Conservation (phyloP, 2,113 vertebrate genomes). For the Mirounga angustirostris region DNA sequence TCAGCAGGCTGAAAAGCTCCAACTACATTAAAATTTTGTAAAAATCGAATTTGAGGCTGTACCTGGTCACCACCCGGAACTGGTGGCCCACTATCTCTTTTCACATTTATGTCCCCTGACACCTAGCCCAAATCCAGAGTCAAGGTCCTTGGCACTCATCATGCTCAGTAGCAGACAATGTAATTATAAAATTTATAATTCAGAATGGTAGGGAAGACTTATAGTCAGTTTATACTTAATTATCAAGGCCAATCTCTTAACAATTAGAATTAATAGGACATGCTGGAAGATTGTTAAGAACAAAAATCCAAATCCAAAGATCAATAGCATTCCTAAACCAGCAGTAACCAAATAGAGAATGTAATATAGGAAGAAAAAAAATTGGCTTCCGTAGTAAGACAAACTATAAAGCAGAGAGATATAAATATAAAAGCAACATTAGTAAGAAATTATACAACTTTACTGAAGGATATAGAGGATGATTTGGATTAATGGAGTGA, state of each 20-base stretch:
- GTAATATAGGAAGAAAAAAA: background rate
- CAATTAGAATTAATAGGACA: constrained; percentile 35
- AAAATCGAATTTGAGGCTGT: background rate
- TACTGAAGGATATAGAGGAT: background rate
- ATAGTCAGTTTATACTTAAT: constrained; percentile 27
- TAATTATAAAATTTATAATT: constrained; percentile 3
- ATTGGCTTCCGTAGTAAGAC: background rate
- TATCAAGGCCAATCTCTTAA: constrained; percentile 25
- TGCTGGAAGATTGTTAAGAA: background rate
- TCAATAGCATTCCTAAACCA: background rate
- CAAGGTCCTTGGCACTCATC: background rate
- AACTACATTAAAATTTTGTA: background rate
- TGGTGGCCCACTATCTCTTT: background rate
- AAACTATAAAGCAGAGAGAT: background rate
- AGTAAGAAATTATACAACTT: background rate
- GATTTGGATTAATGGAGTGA: background rate
- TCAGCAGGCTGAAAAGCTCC: background rate
- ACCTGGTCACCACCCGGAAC: background rate
- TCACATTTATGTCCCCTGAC: background rate
- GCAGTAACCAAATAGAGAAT: background rate
- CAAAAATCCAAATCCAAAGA: background rate
- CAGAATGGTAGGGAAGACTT: background rate
- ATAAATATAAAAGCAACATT: background rate
- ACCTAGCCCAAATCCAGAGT: background rate
- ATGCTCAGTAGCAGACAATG: background rate